Evolutionary conservation across 2,888 invertebrate species (phyloP).

Genomic region (Cactoblastis cactorum): DNA sequence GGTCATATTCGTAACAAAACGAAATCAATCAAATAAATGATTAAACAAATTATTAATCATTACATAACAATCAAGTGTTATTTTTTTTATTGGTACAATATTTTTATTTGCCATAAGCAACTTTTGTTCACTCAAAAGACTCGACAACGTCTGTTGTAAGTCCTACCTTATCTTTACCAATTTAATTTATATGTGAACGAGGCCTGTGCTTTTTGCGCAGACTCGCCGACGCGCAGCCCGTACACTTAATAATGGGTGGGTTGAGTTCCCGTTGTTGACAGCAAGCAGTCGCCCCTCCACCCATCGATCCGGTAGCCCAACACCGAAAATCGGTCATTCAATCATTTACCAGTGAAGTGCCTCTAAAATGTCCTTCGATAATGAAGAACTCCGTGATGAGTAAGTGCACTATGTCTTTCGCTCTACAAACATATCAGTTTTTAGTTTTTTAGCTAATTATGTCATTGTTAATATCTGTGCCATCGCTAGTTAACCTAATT

Average conservation of each 20-base stretch:
- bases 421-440: neutral
- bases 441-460: neutral
- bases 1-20: no score
- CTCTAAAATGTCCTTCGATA: conserved; percentile 78
- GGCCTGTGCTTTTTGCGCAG: conserved; percentile 34
- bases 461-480: neutral
- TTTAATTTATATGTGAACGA: neutral
- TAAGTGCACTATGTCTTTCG: conserved; percentile 65
- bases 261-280: conserved; percentile 34
- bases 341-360: conserved; percentile 40
- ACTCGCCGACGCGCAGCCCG: conserved; percentile 44
- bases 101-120: no score
- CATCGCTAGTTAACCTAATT: conserved; percentile 2
- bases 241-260: conserved; percentile 52
- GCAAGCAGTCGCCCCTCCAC: conserved; percentile 53
- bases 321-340: conserved; percentile 28
- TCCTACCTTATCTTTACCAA: neutral
- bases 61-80: no score
- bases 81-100: no score
- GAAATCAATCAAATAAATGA: no score
- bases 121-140: no score
- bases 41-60: no score
- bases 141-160: neutral
- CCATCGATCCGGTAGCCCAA: conserved; percentile 51
- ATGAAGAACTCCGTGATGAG: conserved; percentile 85